Percentiles rank a stretch among this genome's conserved stretches.
Conservation (phyloP, 2,888 invertebrate species). For the Phortica okadai region DNA sequence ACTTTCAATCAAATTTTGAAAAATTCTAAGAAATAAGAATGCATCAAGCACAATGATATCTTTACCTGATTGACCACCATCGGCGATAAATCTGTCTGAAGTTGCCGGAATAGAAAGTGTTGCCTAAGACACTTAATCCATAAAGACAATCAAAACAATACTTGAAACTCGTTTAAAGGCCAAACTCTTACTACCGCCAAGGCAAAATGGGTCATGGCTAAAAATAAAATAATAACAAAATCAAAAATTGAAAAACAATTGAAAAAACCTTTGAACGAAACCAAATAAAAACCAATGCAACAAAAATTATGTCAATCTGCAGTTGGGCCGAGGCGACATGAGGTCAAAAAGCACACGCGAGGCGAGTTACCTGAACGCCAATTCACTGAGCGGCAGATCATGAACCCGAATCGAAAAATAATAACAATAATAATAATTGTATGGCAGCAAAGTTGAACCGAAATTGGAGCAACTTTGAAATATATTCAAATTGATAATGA, state of each 20-base stretch:
- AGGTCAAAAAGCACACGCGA: slow-evolving; percentile 18
- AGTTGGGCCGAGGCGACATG: slow-evolving; percentile 4
- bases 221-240: background rate
- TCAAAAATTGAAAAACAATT: slow-evolving; percentile 5
- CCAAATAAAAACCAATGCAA: slow-evolving; percentile 16
- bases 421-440: slow-evolving; percentile 3
- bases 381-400: slow-evolving; percentile 1
- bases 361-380: background rate
- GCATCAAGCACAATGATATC: too few species aligned
- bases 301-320: slow-evolving; percentile 28
- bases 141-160: background rate
- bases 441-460: background rate
- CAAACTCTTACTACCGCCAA: slow-evolving; percentile 19
- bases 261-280: slow-evolving; percentile 1
- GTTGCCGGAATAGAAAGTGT: too few species aligned
- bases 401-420: slow-evolving; percentile 6
- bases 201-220: slow-evolving; percentile 27
- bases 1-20: too few species aligned
- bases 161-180: background rate
- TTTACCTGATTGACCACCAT: too few species aligned
- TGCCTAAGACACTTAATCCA: background rate
- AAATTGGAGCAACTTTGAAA: slow-evolving; percentile 22
- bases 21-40: too few species aligned
- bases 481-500: slow-evolving; percentile 21
- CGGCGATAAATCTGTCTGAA: too few species aligned